These are phyloP conservation scores for Apantesis nais DNA, from an alignment of 2,888 invertebrate genomes.

Conservation along the genomic window DNA sequence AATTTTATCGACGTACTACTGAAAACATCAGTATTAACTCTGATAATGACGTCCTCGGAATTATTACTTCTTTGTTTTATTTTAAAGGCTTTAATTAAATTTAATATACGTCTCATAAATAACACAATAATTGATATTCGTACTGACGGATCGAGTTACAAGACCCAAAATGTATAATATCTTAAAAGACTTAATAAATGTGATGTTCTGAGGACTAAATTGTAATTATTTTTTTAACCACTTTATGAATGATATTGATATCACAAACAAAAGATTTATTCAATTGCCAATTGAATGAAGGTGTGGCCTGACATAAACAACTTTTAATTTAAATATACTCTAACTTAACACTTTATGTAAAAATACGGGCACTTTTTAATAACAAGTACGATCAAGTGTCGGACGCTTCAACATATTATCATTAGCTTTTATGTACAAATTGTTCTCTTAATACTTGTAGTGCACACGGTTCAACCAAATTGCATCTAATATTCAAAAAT, in stretches of 20 bases:
- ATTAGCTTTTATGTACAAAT: no score
- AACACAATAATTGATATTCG: conserved; percentile 25
- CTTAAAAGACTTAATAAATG: conserved; percentile 20
- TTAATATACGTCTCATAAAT: conserved; percentile 31
- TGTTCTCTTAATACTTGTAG: no score
- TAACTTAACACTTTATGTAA: not conserved
- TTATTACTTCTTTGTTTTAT: conserved; percentile 50
- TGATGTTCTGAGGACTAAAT: conserved; percentile 8
- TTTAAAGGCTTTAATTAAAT: conserved; percentile 46
- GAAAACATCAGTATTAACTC: conserved; percentile 49
- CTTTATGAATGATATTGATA: not conserved
- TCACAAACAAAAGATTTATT: not conserved
- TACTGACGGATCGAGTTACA: conserved; percentile 16
- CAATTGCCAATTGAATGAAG: not conserved
- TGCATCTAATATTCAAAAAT: not conserved
- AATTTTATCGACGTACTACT: conserved; percentile 53
- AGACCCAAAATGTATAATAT: not conserved
- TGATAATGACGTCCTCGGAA: conserved; percentile 38
- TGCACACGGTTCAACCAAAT: not conserved
- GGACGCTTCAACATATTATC: not conserved
- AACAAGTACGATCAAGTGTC: not conserved
- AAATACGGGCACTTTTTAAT: not conserved
- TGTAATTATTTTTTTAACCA: conserved; percentile 6
- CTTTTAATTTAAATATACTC: not conserved
- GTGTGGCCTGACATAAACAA: not conserved